Conservation (phyloP, 2,797 vertebrate genomes). For the Macrochelys suwanniensis region DNA sequence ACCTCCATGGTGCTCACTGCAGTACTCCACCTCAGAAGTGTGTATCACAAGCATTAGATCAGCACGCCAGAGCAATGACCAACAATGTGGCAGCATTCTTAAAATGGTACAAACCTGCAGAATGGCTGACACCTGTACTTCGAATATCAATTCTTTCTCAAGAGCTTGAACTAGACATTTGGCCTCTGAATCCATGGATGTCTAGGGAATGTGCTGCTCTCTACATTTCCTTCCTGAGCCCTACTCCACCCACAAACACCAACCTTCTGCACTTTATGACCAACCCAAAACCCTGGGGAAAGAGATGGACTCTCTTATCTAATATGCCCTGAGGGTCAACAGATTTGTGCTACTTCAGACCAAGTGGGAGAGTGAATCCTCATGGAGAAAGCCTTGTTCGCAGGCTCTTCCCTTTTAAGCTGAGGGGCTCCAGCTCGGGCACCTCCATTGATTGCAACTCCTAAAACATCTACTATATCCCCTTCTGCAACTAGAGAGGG, state of each 20-base stretch:
- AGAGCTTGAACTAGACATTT: neutral
- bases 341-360: neutral
- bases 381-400: neutral
- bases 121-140: neutral
- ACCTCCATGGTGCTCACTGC: neutral
- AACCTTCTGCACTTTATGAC: neutral
- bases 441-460: neutral
- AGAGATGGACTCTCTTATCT: neutral
- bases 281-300: constrained; percentile 22
- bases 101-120: neutral
- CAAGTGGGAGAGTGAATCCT: neutral
- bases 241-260: neutral
- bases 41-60: neutral
- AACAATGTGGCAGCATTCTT: neutral
- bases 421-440: neutral
- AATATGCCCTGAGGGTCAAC: neutral
- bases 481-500: neutral
- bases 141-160: neutral
- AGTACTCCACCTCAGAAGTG: neutral
- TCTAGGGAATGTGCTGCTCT: neutral
- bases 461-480: neutral
- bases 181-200: neutral
- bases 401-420: neutral
- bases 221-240: neutral
- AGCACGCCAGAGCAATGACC: neutral